Percentiles rank a stretch among this genome's conserved stretches.
phyloP scores from a whole-genome alignment of 2,888 invertebrate genomes.

The Phlogophora meticulosa region DNA sequence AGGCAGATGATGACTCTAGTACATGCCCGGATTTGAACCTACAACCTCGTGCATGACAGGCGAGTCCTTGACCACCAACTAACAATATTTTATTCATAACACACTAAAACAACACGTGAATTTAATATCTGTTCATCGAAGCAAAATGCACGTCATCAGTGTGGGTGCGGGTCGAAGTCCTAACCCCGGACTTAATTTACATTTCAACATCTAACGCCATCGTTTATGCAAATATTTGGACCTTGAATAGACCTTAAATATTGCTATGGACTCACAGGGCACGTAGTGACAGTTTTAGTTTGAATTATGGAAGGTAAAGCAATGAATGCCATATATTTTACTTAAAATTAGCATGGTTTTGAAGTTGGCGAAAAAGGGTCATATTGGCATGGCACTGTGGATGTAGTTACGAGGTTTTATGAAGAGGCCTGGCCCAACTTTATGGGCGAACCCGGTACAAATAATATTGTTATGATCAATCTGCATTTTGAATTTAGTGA shows the following conservation, averaged over 20 bases:
- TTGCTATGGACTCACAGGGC: conserved; percentile 24
- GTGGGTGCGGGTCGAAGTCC: conserved; percentile 22
- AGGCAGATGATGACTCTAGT: too few relatives aligned
- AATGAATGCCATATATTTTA: conserved; percentile 25
- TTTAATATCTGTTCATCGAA: neutral
- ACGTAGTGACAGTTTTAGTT: conserved; percentile 40
- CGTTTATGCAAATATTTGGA: conserved; percentile 68
- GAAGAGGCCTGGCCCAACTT: neutral
- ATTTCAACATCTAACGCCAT: conserved; percentile 69
- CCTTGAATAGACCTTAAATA: conserved; percentile 48
- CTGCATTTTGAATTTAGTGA: neutral
- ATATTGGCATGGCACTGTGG: neutral
- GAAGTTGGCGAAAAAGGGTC: conserved; percentile 10
- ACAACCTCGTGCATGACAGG: too few relatives aligned
- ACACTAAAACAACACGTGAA: neutral
- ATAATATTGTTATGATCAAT: neutral
- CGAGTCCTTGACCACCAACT: too few relatives aligned
- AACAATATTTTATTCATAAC: neutral
- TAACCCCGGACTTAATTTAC: conserved; percentile 61
- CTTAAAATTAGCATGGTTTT: conserved; percentile 31
- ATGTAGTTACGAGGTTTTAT: neutral
- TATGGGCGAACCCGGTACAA: neutral
- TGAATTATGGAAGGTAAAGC: conserved; percentile 18
- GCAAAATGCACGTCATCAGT: conserved; percentile 45
- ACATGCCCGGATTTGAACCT: too few relatives aligned